A percentile compares a stretch with the other conserved stretches of the same genome.
phyloP scores from a whole-genome alignment of 2,113 vertebrate genomes.

The Phylloscopus trochiloides region DNA sequence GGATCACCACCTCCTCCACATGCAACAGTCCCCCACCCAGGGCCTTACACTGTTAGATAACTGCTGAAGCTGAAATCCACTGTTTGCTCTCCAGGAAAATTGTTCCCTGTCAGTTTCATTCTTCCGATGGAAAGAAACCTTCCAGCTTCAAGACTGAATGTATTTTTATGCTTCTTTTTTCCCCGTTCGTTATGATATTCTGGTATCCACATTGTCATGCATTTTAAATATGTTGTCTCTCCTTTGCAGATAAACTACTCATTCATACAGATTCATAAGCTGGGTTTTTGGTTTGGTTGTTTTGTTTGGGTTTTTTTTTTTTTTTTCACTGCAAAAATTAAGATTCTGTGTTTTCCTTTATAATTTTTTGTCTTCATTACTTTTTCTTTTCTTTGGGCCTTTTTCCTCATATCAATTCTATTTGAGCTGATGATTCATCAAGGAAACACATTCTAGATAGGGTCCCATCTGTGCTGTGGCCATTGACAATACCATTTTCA shows the following conservation, averaged over 20 bases:
- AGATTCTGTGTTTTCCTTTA: background rate
- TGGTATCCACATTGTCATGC: background rate
- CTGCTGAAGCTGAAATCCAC: background rate
- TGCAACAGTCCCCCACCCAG: background rate
- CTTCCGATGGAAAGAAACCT: background rate
- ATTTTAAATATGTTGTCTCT: background rate
- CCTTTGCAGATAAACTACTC: background rate
- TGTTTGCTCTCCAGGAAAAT: background rate
- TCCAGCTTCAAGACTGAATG: background rate
- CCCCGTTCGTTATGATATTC: background rate
- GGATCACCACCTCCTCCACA: background rate
- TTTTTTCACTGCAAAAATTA: background rate
- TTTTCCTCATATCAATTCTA: background rate
- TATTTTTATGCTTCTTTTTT: background rate
- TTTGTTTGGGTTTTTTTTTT: background rate
- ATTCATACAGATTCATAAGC: background rate
- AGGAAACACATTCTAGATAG: background rate
- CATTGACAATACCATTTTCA: background rate
- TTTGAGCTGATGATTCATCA: background rate
- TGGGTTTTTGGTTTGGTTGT: background rate
- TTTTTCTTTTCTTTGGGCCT: background rate
- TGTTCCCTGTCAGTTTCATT: background rate
- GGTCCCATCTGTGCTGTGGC: background rate
- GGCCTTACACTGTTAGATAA: accelerated
- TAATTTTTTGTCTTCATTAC: background rate